Conservation (phyloP, 2,113 vertebrate genomes). For the Suricata suricatta region DNA sequence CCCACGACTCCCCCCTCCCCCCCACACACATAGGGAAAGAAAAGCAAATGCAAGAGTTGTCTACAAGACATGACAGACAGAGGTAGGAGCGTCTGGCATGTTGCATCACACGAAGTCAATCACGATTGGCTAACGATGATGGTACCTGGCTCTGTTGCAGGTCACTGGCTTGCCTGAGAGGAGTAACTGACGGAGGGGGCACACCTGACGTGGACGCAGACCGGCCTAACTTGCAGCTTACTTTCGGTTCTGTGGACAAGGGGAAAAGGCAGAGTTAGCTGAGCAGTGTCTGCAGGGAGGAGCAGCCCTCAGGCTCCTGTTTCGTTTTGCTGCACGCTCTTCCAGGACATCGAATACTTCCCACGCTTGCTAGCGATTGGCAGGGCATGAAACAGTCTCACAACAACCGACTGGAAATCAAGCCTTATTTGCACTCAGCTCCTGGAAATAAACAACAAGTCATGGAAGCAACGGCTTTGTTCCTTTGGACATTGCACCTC, state of each 20-base stretch:
- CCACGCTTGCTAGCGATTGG: background rate
- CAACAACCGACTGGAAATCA: background rate
- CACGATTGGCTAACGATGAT: slow-evolving; percentile 86
- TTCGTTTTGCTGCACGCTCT: rapidly evolving
- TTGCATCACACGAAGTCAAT: slow-evolving; percentile 90
- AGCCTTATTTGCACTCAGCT: background rate
- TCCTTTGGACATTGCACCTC: background rate
- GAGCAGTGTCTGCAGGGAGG: rapidly evolving
- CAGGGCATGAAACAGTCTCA: background rate
- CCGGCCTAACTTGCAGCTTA: slow-evolving; percentile 91
- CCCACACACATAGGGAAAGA: slow-evolving; percentile 66
- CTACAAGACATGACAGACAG: slow-evolving; percentile 88
- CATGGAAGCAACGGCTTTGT: rapidly evolving
- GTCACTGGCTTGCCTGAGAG: slow-evolving; percentile 91
- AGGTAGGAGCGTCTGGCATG: slow-evolving; percentile 88
- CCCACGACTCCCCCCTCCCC: background rate
- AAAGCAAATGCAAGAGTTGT: slow-evolving; percentile 76
- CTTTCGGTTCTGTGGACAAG: slow-evolving; percentile 88
- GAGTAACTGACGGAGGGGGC: slow-evolving; percentile 89
- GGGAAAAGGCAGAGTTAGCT: slow-evolving; percentile 1
- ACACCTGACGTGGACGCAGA: slow-evolving; percentile 96
- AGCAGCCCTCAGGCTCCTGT: rapidly evolving
- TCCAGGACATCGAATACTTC: background rate
- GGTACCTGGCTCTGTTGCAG: slow-evolving; percentile 96
- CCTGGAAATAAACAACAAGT: background rate